phyloP scores from a whole-genome alignment of 2,888 invertebrate genomes.

The Anthophora plumipes region DNA sequence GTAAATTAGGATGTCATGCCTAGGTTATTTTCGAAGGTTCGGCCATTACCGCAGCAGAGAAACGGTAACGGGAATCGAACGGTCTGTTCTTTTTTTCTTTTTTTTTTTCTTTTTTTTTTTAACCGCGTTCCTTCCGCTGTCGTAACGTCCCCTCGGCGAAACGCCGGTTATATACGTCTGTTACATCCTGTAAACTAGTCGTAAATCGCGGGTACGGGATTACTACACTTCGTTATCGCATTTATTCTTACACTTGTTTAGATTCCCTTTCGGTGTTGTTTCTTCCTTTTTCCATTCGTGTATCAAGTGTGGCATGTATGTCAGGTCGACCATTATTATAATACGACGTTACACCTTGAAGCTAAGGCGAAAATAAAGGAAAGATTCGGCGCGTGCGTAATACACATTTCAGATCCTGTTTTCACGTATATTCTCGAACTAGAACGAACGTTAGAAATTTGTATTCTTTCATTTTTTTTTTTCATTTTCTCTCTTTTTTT shows the following conservation, averaged over 20 bases:
- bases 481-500: neutral
- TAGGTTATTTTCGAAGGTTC: conserved; percentile 56
- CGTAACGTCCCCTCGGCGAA: conserved; percentile 38
- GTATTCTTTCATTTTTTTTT: no score
- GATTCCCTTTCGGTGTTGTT: conserved; percentile 4
- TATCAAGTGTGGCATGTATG: conserved; percentile 30
- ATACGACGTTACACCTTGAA: conserved; percentile 61
- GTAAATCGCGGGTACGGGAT: conserved; percentile 69
- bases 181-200: conserved; percentile 70
- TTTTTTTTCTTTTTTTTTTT: neutral
- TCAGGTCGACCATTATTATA: conserved; percentile 45
- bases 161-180: conserved; percentile 37
- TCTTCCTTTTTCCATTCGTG: conserved; percentile 18
- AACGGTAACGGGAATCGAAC: conserved; percentile 39
- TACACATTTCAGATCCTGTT: conserved; percentile 45
- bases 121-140: conserved; percentile 28
- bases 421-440: conserved; percentile 16
- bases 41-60: conserved; percentile 49
- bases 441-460: conserved; percentile 38
- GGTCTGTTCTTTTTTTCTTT: neutral
- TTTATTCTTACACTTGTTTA: conserved; percentile 47
- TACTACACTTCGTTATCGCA: conserved; percentile 65
- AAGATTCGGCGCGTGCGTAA: conserved; percentile 65
- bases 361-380: conserved; percentile 65
- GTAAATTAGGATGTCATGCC: conserved; percentile 68